A percentile compares a stretch with the other conserved stretches of the same genome.
Conservation (phyloP, 2,113 vertebrate genomes). For the Larimichthys crocea region DNA sequence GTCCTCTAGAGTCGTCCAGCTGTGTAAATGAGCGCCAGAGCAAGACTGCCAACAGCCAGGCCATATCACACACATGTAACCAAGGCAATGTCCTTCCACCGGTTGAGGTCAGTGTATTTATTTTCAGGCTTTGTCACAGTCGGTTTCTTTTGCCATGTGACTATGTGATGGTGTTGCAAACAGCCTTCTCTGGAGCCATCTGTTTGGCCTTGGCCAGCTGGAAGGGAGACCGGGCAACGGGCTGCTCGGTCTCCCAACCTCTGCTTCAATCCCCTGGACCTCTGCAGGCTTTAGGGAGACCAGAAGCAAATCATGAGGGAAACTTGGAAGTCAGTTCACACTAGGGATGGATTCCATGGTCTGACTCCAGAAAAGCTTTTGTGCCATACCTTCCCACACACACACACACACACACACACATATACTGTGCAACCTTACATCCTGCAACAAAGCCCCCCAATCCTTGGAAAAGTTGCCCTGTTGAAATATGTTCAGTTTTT, state of each 20-base stretch:
- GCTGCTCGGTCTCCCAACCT: conserved; percentile 11
- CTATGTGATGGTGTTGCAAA: conserved; percentile 19
- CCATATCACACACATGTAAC: conserved; percentile 59
- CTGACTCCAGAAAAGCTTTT: conserved; percentile 3
- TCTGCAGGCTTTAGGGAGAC: conserved; percentile 3
- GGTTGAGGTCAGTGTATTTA: conserved; percentile 37
- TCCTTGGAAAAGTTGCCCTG: background rate
- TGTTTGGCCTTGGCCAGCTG: conserved; percentile 25
- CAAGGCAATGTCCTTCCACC: conserved; percentile 32
- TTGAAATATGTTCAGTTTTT: background rate
- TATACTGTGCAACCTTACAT: background rate
- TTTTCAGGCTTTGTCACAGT: conserved; percentile 49
- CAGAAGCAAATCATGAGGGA: conserved; percentile 1
- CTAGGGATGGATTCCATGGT: background rate
- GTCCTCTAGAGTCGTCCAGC: conserved; percentile 67
- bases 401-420: background rate
- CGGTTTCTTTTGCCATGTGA: conserved; percentile 40
- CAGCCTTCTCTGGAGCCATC: conserved; percentile 25
- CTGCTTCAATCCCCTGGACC: conserved; percentile 1
- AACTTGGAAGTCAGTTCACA: background rate
- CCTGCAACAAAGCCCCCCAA: background rate
- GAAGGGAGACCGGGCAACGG: conserved; percentile 20
- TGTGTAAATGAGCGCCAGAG: conserved; percentile 74
- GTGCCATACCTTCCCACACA: background rate
- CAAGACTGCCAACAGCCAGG: conserved; percentile 44